A percentile compares a stretch with the other conserved stretches of the same genome.
phyloP scores from a whole-genome alignment of 2,797 vertebrate genomes.

The Hippoglossus hippoglossus region DNA sequence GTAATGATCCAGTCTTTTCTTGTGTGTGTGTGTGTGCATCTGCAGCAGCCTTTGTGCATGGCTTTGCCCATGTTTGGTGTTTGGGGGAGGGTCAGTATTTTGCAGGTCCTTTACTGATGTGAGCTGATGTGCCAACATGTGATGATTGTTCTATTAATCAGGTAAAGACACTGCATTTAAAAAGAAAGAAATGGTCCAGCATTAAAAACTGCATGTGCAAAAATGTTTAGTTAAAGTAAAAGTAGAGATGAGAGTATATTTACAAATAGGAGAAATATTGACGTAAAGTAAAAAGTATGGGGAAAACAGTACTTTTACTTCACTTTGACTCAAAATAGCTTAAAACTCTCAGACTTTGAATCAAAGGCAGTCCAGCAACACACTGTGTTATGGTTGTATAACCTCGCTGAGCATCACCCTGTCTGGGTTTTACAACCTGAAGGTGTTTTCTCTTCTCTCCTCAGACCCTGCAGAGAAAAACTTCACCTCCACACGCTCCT shows the following conservation, averaged over 20 bases:
- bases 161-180: too few relatives aligned
- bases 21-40: background rate
- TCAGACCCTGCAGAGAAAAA: background rate
- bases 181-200: too few relatives aligned
- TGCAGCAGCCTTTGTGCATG: background rate
- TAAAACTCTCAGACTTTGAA: background rate
- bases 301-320: too few relatives aligned
- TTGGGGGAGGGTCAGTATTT: background rate
- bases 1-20: background rate
- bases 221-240: too few relatives aligned
- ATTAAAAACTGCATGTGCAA: too few relatives aligned
- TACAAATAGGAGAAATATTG: background rate
- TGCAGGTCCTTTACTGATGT: background rate
- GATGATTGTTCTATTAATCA: background rate
- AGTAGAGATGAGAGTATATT: too few relatives aligned
- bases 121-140: background rate
- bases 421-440: conserved; percentile 5
- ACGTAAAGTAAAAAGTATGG: background rate
- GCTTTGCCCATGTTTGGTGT: background rate
- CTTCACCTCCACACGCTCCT: background rate
- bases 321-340: too few relatives aligned
- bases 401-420: conserved; percentile 1
- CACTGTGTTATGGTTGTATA: background rate
- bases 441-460: background rate
- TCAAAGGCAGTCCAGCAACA: background rate